Conservation (phyloP, 2,797 vertebrate genomes). For the Malurus splendens region DNA sequence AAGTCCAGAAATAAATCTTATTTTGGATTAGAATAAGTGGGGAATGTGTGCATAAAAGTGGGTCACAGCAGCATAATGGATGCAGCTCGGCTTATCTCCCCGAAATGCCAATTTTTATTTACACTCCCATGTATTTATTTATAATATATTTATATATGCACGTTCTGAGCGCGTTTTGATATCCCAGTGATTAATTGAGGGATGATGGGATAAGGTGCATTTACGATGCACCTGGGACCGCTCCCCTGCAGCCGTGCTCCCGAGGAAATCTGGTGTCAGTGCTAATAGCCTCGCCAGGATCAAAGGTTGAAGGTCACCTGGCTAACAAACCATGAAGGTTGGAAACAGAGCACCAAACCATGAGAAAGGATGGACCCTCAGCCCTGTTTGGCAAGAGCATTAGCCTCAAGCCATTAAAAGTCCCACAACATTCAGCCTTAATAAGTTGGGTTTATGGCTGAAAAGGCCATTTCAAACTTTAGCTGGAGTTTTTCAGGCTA, state of each 20-base stretch:
- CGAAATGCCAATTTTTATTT: background rate
- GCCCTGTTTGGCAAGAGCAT: background rate
- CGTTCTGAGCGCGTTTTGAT: background rate
- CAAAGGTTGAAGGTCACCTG: constrained; percentile 45
- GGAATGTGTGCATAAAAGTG: background rate
- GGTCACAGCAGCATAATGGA: background rate
- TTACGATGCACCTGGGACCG: constrained; percentile 23
- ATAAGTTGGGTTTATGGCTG: background rate
- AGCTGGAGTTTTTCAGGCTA: background rate
- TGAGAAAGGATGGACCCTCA: constrained; percentile 6
- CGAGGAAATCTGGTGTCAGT: background rate
- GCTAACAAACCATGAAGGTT: constrained; percentile 46
- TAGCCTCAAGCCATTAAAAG: background rate
- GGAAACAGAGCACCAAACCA: constrained; percentile 14
- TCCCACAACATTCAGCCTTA: background rate
- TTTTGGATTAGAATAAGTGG: background rate
- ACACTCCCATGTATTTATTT: background rate
- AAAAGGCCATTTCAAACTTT: background rate
- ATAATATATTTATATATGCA: background rate
- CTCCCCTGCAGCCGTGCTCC: background rate
- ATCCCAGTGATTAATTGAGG: background rate
- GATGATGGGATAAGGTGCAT: background rate
- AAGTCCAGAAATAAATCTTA: background rate
- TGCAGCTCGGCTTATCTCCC: background rate
- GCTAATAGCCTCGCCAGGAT: constrained; percentile 6